These are phyloP conservation scores for Drosophila imparisetae DNA, from an alignment of 2,888 invertebrate genomes.

Conservation along the genomic window DNA sequence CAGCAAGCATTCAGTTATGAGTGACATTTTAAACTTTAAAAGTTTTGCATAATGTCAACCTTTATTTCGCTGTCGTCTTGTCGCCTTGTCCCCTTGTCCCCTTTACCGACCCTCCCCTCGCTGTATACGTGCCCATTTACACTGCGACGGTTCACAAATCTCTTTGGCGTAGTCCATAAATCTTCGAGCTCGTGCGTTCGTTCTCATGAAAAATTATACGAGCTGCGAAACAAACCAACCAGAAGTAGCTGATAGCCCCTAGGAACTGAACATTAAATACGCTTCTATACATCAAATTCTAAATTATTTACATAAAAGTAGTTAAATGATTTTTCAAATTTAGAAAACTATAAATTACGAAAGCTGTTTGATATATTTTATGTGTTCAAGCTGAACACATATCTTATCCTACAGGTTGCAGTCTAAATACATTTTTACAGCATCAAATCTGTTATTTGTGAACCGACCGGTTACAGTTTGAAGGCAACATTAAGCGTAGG, in stretches of 20 bases:
- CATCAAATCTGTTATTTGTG: background rate
- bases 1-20: slow-evolving; percentile 27
- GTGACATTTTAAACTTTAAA: slow-evolving; percentile 46
- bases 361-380: background rate
- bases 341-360: background rate
- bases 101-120: background rate
- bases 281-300: background rate
- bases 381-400: background rate
- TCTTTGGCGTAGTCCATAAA: slow-evolving; percentile 62
- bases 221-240: slow-evolving; percentile 45
- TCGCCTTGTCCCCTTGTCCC: background rate
- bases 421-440: background rate
- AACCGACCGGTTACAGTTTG: background rate
- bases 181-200: slow-evolving; percentile 50
- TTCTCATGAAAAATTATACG: slow-evolving; percentile 71
- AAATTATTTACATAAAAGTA: background rate
- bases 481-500: background rate
- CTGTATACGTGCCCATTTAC: slow-evolving; percentile 29
- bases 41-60: slow-evolving; percentile 50
- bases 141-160: slow-evolving; percentile 56
- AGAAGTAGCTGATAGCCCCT: background rate
- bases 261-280: slow-evolving; percentile 9
- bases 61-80: slow-evolving; percentile 5
- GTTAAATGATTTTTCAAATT: background rate
- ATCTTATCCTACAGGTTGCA: background rate